Evolutionary conservation across 2,888 invertebrate species (phyloP).

Genomic region (Dendrolimus houi): DNA sequence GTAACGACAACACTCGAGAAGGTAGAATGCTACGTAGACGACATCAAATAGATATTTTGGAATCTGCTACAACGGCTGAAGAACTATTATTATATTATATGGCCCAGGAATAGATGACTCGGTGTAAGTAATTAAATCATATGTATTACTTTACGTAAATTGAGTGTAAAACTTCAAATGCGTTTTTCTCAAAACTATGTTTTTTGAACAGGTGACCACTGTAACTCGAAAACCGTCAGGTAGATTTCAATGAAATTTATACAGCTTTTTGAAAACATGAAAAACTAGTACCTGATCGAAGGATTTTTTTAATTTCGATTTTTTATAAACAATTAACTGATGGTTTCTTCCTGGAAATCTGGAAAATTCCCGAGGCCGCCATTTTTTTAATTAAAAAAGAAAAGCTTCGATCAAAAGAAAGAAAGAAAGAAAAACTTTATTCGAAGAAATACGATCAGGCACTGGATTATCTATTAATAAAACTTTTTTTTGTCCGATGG

Average conservation of each 20-base stretch:
- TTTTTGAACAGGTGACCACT: too few relatives aligned
- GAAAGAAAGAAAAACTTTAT: too few relatives aligned
- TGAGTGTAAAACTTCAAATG: too few relatives aligned
- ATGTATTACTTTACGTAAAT: too few relatives aligned
- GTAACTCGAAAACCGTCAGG: too few relatives aligned
- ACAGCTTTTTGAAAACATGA: not conserved
- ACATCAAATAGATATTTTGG: slow-evolving; percentile 3
- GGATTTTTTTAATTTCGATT: not conserved
- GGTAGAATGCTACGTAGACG: slow-evolving; percentile 1
- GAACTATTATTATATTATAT: slow-evolving; percentile 6
- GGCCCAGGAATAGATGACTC: not conserved
- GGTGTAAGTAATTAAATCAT: too few relatives aligned
- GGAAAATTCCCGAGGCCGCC: not conserved
- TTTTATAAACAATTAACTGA: not conserved
- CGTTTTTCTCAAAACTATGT: not conserved
- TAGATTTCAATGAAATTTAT: too few relatives aligned
- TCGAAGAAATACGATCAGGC: too few relatives aligned
- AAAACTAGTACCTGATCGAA: not conserved
- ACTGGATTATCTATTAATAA: not conserved
- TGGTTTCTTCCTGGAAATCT: not conserved
- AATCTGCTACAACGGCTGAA: slow-evolving; percentile 4
- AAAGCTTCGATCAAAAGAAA: not conserved
- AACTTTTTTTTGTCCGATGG: not conserved
- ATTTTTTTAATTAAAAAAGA: not conserved
- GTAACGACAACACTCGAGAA: slow-evolving; percentile 3